These are phyloP conservation scores for Paedocypris micromegethes DNA, from an alignment of 2,797 vertebrate genomes.

Conservation along the genomic window DNA sequence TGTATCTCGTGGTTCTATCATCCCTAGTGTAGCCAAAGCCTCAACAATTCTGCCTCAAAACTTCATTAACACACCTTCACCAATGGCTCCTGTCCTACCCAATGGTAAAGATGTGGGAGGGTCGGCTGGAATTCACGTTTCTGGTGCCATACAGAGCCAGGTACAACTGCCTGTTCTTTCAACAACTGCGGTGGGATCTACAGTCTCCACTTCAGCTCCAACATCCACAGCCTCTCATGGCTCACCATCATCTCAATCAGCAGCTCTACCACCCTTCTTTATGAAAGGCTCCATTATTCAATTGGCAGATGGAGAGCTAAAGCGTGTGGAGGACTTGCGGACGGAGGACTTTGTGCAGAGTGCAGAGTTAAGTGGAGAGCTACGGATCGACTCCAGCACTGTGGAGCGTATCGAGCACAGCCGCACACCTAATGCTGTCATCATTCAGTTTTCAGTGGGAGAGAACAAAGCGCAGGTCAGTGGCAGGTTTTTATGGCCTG, in stretches of 20 bases:
- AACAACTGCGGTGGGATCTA: constrained; percentile 50
- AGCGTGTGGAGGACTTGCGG: constrained; percentile 95
- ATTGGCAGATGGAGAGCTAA: constrained; percentile 94
- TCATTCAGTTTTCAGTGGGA: constrained; percentile 96
- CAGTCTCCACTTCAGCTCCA: constrained; percentile 63
- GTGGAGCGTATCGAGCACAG: constrained; percentile 92
- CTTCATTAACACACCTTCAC: constrained; percentile 76
- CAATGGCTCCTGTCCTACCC: constrained; percentile 66
- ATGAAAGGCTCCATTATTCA: constrained; percentile 97
- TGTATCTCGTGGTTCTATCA: constrained; percentile 68
- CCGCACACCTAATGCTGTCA: constrained; percentile 83
- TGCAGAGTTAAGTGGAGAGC: constrained; percentile 91
- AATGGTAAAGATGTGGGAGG: constrained; percentile 82
- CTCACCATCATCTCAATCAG: constrained; percentile 66
- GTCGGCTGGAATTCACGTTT: constrained; percentile 61
- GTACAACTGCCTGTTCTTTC: constrained; percentile 53
- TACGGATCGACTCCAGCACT: constrained; percentile 97
- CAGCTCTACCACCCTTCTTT: constrained; percentile 80
- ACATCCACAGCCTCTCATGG: constrained; percentile 59
- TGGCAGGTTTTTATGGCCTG: background rate
- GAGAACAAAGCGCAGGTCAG: constrained; percentile 95
- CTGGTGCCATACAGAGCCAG: constrained; percentile 45
- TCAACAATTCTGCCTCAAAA: constrained; percentile 88
- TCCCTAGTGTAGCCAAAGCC: constrained; percentile 69
- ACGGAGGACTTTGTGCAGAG: constrained; percentile 99